phyloP scores from a whole-genome alignment of 1,140 invertebrate species.

The Calycopis cecrops region DNA sequence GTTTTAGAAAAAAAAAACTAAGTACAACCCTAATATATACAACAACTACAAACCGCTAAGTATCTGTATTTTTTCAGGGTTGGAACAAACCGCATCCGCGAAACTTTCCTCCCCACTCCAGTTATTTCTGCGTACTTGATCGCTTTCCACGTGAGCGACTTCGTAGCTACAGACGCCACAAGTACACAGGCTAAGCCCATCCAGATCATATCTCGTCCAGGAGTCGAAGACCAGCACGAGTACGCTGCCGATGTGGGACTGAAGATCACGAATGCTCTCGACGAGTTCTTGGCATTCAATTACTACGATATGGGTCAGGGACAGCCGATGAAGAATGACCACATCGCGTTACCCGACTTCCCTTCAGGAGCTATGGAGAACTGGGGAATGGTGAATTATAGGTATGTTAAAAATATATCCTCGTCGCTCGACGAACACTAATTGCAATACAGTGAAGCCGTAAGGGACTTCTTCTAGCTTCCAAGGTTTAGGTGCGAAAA shows the following conservation, averaged over 20 bases:
- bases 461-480: no score
- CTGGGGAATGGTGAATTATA: constrained; percentile 82
- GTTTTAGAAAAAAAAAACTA: no score
- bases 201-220: constrained; percentile 54
- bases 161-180: constrained; percentile 56
- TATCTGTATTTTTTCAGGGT: constrained; percentile 27
- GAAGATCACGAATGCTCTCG: constrained; percentile 70
- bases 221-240: constrained; percentile 59
- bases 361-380: constrained; percentile 81
- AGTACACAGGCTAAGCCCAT: constrained; percentile 67
- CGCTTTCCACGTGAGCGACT: constrained; percentile 90
- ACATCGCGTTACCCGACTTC: constrained; percentile 85
- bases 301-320: constrained; percentile 68
- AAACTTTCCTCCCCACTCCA: constrained; percentile 75
- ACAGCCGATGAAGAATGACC: constrained; percentile 75
- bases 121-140: constrained; percentile 91
- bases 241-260: constrained; percentile 75
- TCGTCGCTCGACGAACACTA: no score
- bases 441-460: no score
- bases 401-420: constrained; percentile 39
- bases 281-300: constrained; percentile 66
- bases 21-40: no score
- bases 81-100: constrained; percentile 35
- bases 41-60: no score
- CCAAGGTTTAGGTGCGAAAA: no score